phyloP scores from a whole-genome alignment of 2,113 vertebrate species.

The Cairina moschata region DNA sequence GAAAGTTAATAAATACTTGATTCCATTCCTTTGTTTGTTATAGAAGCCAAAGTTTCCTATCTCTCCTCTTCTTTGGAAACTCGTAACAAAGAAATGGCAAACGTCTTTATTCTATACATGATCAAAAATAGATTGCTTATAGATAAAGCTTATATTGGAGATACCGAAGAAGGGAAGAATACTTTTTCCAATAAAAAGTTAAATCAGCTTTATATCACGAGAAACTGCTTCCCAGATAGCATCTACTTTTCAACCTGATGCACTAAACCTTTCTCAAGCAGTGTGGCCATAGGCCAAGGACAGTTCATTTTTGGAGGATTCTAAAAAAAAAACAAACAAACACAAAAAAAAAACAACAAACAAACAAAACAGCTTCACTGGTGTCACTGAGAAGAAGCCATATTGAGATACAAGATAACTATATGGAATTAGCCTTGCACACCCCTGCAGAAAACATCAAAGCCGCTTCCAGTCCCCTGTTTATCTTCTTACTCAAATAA shows the following conservation, averaged over 20 bases:
- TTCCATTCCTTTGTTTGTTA: background rate
- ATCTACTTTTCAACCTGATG: background rate
- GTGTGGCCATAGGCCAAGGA: no score
- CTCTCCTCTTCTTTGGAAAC: background rate
- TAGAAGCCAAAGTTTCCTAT: background rate
- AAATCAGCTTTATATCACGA: background rate
- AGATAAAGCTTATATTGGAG: background rate
- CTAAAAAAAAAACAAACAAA: background rate
- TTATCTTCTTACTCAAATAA: constrained; percentile 23
- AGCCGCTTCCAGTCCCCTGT: background rate
- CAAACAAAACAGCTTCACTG: background rate
- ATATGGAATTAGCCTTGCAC: background rate
- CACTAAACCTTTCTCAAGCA: background rate
- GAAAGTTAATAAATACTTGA: background rate
- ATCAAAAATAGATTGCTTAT: background rate
- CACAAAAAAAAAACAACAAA: no score
- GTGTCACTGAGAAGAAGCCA: background rate
- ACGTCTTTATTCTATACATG: background rate
- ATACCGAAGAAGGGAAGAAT: background rate
- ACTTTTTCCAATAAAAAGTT: background rate
- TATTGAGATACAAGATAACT: background rate
- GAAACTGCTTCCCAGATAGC: background rate
- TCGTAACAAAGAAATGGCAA: background rate
- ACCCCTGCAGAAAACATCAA: constrained; percentile 15
- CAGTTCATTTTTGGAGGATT: background rate